Conservation (phyloP, 64 coral and sea anemone species). For the Acropora tenuis region DNA sequence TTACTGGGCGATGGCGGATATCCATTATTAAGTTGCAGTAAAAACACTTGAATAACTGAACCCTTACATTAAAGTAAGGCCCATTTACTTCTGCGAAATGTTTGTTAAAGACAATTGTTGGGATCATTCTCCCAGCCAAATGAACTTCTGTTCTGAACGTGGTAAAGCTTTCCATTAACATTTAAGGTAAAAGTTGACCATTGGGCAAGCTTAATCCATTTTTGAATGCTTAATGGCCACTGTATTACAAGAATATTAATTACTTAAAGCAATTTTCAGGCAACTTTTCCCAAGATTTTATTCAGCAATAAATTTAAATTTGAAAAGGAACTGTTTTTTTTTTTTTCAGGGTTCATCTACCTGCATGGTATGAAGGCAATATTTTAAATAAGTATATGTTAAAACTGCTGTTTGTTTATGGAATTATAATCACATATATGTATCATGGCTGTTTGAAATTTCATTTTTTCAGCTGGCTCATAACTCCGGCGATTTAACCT, state of each 20-base stretch:
- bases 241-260: constrained; percentile 8
- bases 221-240: constrained; percentile 1
- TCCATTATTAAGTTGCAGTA: too few species aligned
- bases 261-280: neutral
- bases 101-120: constrained; percentile 10
- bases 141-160: neutral
- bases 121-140: neutral
- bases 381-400: too few species aligned
- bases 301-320: too few species aligned
- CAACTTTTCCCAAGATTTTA: too few species aligned
- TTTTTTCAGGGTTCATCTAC: too few species aligned
- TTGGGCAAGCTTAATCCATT: neutral
- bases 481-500: too few species aligned
- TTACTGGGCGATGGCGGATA: constrained; percentile 16
- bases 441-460: too few species aligned
- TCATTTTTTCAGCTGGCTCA: too few species aligned
- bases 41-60: constrained; percentile 5
- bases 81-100: neutral
- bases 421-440: too few species aligned
- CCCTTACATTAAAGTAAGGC: constrained; percentile 5
- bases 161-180: constrained; percentile 11
- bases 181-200: constrained; percentile 1
- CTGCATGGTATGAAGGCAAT: too few species aligned
- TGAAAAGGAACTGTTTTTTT: too few species aligned
- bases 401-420: too few species aligned